Base-by-base conservation (phyloP, 2,797 vertebrate genomes). In the Ctenopoma kingsleyae region DNA sequence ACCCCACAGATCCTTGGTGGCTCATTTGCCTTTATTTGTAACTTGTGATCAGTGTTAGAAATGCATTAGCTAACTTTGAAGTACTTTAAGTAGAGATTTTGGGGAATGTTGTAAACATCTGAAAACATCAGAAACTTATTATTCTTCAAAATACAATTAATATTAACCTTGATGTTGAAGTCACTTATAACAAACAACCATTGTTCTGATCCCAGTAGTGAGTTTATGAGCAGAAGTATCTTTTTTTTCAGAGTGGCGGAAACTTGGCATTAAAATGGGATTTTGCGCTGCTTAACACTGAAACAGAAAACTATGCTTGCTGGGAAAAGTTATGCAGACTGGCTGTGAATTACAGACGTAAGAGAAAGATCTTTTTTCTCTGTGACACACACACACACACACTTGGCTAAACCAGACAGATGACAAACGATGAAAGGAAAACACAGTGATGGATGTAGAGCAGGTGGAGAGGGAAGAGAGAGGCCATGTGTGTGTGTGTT, bases 381-480 rank as follows among this genome's bases (percentile, higher is more conserved):
- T 38, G 17, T 20, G 35, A 47, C 30, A 47, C 48, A 46, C 22
- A 43, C 20, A 19, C 7, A 43, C 16, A 27, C 35, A 38, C 25
- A 19, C 17, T 60, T 22, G 38, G 23, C 43, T 10, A 43, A 61
- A 47, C 23, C 51, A 62, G 50, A 67, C 71, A 47, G n/a, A 65
- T 53, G 56, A 73, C 27, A 75, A 62, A 72, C 44, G 17, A 58
- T 55, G 50, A 66, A 61, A 67, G 36, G 9, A 20, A 67, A 44
- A 38, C 15, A 25, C 6, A 3, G 49, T 52, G 67, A 77, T 79
- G 30, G 53, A 87, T 79, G 43, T 20, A 20, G 8, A 53, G 10
- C 71, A 89, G 64, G 53, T 63, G 58, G 22, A 47, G 27, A n/a
- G 46, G 53, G 50, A 50, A 41, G 17, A 50, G 16, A 1, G n/a